These are phyloP conservation scores for Lophotriccus pileatus DNA, from an alignment of 2,797 vertebrate genomes.

Conservation along the genomic window DNA sequence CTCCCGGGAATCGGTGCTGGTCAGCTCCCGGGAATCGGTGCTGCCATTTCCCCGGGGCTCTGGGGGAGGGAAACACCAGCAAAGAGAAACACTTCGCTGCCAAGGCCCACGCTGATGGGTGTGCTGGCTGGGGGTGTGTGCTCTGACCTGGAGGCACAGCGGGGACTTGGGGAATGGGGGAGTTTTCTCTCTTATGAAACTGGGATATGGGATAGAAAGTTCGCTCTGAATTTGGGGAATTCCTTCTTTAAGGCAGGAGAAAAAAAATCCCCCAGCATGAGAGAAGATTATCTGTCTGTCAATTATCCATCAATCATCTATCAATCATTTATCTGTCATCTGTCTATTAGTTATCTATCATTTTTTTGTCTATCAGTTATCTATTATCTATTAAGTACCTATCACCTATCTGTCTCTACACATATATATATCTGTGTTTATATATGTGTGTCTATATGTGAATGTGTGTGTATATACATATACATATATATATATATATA, in stretches of 20 bases:
- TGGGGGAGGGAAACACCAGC: not conserved
- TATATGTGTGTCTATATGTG: not conserved
- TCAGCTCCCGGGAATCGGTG: not conserved
- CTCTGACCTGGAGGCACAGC: accelerated
- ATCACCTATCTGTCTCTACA: too few relatives aligned
- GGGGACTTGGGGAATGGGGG: accelerated
- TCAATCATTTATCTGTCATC: not conserved
- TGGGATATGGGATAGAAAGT: not conserved
- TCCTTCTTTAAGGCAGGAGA: not conserved
- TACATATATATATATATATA: too few relatives aligned
- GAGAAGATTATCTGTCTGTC: not conserved
- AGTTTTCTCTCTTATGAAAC: accelerated
- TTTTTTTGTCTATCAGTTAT: not conserved
- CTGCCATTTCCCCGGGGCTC: not conserved
- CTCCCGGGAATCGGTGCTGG: not conserved
- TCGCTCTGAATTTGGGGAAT: not conserved
- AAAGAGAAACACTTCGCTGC: not conserved
- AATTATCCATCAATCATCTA: not conserved
- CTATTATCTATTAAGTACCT: too few relatives aligned
- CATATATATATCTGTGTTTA: accelerated
- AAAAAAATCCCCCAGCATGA: not conserved
- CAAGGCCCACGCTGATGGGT: accelerated
- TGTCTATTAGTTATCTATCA: not conserved
- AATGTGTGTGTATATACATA: too few relatives aligned
- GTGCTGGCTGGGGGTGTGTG: not conserved